These are phyloP conservation scores for Odobenus rosmarus DNA, from an alignment of 2,113 vertebrate genomes.

Conservation along the genomic window DNA sequence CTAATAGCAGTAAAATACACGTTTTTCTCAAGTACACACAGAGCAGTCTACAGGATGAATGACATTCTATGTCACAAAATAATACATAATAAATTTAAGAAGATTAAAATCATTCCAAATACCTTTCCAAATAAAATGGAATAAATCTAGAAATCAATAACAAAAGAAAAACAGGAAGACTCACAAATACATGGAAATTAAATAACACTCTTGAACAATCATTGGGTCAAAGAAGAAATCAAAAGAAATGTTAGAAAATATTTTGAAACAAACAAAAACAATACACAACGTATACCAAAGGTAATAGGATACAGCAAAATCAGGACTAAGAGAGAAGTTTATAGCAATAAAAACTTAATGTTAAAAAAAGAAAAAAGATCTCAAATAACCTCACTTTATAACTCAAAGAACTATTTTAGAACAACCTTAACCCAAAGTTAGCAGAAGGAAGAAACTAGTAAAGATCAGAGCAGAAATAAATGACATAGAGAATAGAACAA, in stretches of 20 bases:
- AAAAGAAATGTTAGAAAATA: background rate
- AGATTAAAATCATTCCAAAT: background rate
- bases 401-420: background rate
- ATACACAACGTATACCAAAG: background rate
- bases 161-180: background rate
- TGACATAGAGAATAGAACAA: background rate
- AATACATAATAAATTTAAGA: background rate
- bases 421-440: background rate
- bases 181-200: background rate
- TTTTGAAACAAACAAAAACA: background rate
- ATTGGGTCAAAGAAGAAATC: background rate
- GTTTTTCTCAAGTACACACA: background rate
- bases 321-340: background rate
- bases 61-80: background rate
- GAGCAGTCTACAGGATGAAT: background rate
- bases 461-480: background rate
- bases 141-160: background rate
- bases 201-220: background rate
- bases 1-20: background rate
- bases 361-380: background rate
- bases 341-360: background rate
- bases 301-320: background rate
- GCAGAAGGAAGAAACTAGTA: background rate
- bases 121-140: background rate
- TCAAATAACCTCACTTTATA: background rate